Evolutionary conservation across 2,888 invertebrate genomes (phyloP).

Genomic region (Apotomis capreana): DNA sequence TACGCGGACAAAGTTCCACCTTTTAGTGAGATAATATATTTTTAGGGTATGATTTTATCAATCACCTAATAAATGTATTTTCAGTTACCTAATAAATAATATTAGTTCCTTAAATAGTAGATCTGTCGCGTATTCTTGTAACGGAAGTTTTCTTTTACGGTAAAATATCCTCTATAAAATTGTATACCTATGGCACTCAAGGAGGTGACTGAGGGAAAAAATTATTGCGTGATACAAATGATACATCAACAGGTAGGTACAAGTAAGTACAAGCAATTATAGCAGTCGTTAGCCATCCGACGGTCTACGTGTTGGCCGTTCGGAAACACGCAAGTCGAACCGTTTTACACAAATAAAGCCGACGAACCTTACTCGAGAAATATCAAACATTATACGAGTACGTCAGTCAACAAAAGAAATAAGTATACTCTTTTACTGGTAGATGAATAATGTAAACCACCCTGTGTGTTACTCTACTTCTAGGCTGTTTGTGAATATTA

Average conservation of each 20-base stretch:
- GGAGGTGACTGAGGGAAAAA: not conserved
- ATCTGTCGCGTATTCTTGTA: too few relatives aligned
- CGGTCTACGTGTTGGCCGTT: not conserved
- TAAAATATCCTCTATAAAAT: too few relatives aligned
- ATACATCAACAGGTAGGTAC: conserved; percentile 22
- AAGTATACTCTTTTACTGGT: not conserved
- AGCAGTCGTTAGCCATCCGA: conserved; percentile 6
- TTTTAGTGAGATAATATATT: too few relatives aligned
- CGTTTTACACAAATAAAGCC: conserved; percentile 14
- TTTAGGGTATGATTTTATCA: too few relatives aligned
- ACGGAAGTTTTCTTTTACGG: too few relatives aligned
- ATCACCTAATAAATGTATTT: too few relatives aligned
- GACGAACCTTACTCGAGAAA: not conserved
- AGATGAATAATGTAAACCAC: conserved; percentile 23
- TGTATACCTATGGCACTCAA: not conserved
- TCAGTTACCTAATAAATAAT: too few relatives aligned
- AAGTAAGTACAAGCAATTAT: conserved; percentile 13
- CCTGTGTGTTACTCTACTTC: not conserved
- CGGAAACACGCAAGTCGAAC: conserved; percentile 10
- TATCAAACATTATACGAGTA: conserved; percentile 9
- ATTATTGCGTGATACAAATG: not conserved
- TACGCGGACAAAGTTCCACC: too few relatives aligned
- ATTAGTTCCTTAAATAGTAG: too few relatives aligned
- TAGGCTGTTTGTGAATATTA: not conserved
- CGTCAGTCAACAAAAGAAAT: not conserved